A percentile compares a stretch with the other conserved stretches of the same genome.
These are phyloP conservation scores for Xiphias gladius DNA, from an alignment of 2,113 vertebrate genomes.

Conservation along the genomic window DNA sequence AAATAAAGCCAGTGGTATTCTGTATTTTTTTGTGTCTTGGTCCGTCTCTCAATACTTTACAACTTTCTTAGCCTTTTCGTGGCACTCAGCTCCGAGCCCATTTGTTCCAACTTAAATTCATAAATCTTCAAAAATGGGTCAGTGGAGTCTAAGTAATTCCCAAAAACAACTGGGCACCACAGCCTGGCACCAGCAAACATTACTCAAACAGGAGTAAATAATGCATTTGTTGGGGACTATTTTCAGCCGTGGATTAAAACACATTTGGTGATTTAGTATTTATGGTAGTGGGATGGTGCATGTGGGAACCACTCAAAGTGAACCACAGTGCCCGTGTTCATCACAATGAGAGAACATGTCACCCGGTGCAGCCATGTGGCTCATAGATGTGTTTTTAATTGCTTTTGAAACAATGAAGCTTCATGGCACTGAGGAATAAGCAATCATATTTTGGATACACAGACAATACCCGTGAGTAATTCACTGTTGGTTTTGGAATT, in stretches of 20 bases:
- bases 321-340: conserved; percentile 2
- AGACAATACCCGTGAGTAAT: not conserved
- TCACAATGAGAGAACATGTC: conserved; percentile 1
- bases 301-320: conserved; percentile 1
- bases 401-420: not conserved
- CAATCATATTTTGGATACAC: not conserved
- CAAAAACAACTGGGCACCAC: not conserved
- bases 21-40: not conserved
- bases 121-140: not conserved
- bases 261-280: not conserved
- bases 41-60: not conserved
- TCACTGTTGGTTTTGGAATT: not conserved
- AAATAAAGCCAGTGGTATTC: not conserved
- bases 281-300: not conserved
- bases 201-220: conserved; percentile 3
- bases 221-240: not conserved
- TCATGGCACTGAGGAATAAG: no score
- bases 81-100: not conserved
- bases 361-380: not conserved
- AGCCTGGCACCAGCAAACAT: not conserved
- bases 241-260: not conserved
- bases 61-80: not conserved
- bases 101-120: not conserved
- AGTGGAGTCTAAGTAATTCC: not conserved
- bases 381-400: not conserved